Percentiles rank a stretch among this genome's conserved stretches.
phyloP scores from a whole-genome alignment of 1,140 invertebrate species.

The Myzus persicae region DNA sequence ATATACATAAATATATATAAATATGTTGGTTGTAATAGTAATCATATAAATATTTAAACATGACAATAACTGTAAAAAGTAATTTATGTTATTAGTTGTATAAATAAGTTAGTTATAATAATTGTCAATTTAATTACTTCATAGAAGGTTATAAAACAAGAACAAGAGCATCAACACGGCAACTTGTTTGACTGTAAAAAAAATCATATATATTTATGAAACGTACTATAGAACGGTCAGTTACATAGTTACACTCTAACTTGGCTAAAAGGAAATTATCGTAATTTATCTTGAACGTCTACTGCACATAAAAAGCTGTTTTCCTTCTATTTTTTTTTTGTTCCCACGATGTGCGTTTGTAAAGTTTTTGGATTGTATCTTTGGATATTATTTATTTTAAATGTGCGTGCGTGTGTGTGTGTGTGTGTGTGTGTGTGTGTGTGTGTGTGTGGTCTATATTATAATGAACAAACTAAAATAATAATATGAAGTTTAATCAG shows the following conservation, averaged over 20 bases:
- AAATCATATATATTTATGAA: background rate
- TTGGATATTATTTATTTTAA: background rate
- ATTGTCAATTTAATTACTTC: no score
- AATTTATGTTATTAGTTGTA: background rate
- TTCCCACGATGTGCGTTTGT: background rate
- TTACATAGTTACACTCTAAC: background rate
- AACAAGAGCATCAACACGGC: background rate
- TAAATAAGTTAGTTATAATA: no score
- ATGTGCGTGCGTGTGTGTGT: background rate
- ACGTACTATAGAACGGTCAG: background rate
- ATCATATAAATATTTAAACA: background rate
- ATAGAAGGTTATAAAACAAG: background rate
- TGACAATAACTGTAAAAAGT: background rate
- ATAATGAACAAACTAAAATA: constrained; percentile 15
- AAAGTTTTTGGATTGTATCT: background rate
- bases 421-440: background rate
- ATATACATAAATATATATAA: no score
- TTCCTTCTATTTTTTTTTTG: background rate
- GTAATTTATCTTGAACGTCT: background rate
- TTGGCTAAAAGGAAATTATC: background rate
- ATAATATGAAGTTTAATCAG: background rate
- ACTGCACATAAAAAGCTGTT: background rate
- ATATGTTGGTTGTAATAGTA: no score
- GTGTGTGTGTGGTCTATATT: background rate
- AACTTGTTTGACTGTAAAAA: background rate